Evolutionary conservation across 2,797 vertebrate genomes (phyloP), one percentile per base, ranked within the genome.

Genomic region (Erethizon dorsatum): DNA sequence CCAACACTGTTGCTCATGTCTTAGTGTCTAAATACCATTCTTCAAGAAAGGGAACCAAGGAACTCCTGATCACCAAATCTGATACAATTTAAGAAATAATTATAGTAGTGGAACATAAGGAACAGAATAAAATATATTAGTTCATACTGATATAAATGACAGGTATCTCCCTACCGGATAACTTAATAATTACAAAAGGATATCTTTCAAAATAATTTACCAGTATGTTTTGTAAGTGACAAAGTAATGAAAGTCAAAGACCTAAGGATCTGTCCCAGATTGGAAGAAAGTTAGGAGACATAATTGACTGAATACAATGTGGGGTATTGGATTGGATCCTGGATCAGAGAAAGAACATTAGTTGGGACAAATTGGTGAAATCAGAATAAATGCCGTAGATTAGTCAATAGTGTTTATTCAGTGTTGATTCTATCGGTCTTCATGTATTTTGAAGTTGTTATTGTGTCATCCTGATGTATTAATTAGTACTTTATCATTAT

Each of bases 231-330:
- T 88, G 1, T 67, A 79, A 85, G 77, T 83, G 28, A 75, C 41
- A 92, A 41, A 59, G 24, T 89, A 79, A 65, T 87, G 59, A 75
- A 95, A 92, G 37, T 92, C 41, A 93, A 28, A 67, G 83, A 79
- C 61, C 45, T 61, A 45, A 88, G 37, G 1, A 52, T 78, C 54
- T 91, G 15, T 94, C 31, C 31, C n/a, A 90, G 6, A 67, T 83
- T 69, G 59, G 57, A 59, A 22, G 85, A 94, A 63, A 61, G 45
- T 50, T 80, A 78, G 47, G 78, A 84, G 56, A 84, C 11, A 31
- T 56, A 28, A 56, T n/a, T 85, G 71, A 78, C 8, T 80, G 50
- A 63, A 50, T 61, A 80, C 15, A 50, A 7, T 61, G n/a, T 73
- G 22, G 85, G 33, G 50, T 85, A n/a, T 92, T 71, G 52, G 11